Evolutionary conservation across 1,140 invertebrate genomes (phyloP).

Genomic region (Aphelenchoides besseyi): DNA sequence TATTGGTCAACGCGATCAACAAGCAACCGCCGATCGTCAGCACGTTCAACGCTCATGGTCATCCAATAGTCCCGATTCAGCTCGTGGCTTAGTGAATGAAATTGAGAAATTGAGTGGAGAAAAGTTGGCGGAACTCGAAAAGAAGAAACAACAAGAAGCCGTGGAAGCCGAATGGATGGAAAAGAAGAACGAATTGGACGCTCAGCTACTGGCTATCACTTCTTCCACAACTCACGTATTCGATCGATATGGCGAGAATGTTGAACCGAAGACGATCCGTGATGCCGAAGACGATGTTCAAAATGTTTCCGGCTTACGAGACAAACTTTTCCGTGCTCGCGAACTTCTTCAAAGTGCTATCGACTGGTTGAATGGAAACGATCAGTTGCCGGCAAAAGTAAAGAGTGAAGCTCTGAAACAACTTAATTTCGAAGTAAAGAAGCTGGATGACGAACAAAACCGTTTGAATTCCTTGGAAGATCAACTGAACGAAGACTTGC

Average conservation of each 20-base stretch:
- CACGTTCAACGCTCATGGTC: background rate
- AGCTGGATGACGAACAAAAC: background rate
- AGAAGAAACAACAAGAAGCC: background rate
- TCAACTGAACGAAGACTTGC: background rate
- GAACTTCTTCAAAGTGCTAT: background rate
- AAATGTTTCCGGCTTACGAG: background rate
- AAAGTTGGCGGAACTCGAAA: constrained; percentile 9
- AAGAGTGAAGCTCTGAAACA: background rate
- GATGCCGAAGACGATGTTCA: background rate
- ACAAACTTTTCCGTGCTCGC: background rate
- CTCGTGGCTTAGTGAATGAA: too few relatives aligned
- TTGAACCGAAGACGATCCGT: background rate
- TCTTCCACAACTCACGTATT: background rate
- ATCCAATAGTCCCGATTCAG: too few relatives aligned
- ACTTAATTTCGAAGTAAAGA: background rate
- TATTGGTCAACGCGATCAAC: background rate
- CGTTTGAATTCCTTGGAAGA: background rate
- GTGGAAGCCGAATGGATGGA: background rate
- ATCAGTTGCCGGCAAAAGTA: constrained; percentile 1
- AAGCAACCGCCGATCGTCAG: background rate
- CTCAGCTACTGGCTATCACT: background rate
- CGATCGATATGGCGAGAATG: background rate
- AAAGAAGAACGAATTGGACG: constrained; percentile 1
- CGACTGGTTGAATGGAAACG: constrained; percentile 9
- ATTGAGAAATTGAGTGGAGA: too few relatives aligned